Conservation (phyloP, 1,140 invertebrate species). For the Leptopilina clavipes region DNA sequence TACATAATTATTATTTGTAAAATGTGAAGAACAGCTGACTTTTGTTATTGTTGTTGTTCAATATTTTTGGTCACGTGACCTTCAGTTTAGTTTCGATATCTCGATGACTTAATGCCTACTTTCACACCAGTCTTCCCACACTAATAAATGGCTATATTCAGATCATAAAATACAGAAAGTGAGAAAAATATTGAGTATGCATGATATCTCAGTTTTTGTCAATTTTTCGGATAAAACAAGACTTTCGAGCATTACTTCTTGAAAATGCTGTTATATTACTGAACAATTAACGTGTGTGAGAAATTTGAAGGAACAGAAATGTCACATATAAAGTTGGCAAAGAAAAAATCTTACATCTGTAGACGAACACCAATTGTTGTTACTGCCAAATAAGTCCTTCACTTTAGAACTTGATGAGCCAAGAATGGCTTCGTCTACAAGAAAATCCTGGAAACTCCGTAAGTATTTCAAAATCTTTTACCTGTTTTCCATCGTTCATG, state of each 20-base stretch:
- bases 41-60: constrained; percentile 35
- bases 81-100: constrained; percentile 30
- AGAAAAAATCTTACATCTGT: constrained; percentile 60
- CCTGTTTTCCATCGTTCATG: constrained; percentile 4
- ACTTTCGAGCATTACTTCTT: neutral
- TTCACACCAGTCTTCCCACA: constrained; percentile 38
- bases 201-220: neutral
- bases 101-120: constrained; percentile 12
- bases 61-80: constrained; percentile 2
- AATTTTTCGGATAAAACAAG: constrained; percentile 3
- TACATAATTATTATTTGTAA: constrained; percentile 9
- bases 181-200: constrained; percentile 1
- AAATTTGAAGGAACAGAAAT: constrained; percentile 35
- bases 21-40: constrained; percentile 29
- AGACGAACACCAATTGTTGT: constrained; percentile 64
- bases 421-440: constrained; percentile 77
- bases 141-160: neutral
- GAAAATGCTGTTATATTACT: constrained; percentile 31
- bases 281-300: neutral
- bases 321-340: constrained; percentile 50
- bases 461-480: constrained; percentile 62
- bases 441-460: constrained; percentile 79
- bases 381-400: constrained; percentile 72
- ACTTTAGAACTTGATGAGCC: constrained; percentile 59
- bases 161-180: constrained; percentile 10